phyloP scores from a whole-genome alignment of 2,797 vertebrate genomes.

The Semotilus atromaculatus region DNA sequence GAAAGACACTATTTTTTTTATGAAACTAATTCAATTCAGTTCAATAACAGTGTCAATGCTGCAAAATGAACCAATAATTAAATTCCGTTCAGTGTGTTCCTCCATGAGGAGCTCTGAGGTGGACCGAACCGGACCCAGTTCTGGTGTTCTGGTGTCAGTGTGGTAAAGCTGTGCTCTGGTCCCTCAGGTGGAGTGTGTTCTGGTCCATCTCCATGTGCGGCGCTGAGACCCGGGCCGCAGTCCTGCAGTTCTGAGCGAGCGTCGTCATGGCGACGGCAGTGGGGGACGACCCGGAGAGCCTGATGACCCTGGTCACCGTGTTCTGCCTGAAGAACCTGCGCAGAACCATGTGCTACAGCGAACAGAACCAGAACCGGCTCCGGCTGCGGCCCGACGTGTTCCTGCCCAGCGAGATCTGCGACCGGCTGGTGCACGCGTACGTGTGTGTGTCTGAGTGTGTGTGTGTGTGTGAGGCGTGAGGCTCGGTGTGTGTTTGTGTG shows the following conservation, averaged over 20 bases:
- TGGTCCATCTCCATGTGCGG: constrained; percentile 30
- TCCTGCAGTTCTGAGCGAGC: constrained; percentile 53
- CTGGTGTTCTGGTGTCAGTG: no score
- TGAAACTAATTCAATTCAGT: no score
- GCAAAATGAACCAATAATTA: no score
- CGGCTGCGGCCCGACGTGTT: constrained; percentile 92
- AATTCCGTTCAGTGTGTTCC: no score
- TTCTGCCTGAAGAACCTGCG: constrained; percentile 94
- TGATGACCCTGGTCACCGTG: constrained; percentile 90
- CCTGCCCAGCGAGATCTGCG: constrained; percentile 96
- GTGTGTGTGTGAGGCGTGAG: no score
- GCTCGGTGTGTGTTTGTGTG: no score
- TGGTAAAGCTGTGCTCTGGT: not conserved
- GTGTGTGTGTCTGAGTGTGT: constrained; percentile 53
- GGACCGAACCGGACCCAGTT: no score
- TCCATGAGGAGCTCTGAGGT: no score
- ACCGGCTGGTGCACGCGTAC: constrained; percentile 93
- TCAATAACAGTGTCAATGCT: no score
- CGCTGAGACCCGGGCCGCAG: not conserved
- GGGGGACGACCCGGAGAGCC: constrained; percentile 90
- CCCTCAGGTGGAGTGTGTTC: not conserved
- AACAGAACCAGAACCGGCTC: constrained; percentile 86
- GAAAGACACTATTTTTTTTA: no score
- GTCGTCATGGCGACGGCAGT: constrained; percentile 90
- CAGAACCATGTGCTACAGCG: constrained; percentile 92